phyloP scores from a whole-genome alignment of 2,888 invertebrate genomes.

The Cheilosia scutellata region DNA sequence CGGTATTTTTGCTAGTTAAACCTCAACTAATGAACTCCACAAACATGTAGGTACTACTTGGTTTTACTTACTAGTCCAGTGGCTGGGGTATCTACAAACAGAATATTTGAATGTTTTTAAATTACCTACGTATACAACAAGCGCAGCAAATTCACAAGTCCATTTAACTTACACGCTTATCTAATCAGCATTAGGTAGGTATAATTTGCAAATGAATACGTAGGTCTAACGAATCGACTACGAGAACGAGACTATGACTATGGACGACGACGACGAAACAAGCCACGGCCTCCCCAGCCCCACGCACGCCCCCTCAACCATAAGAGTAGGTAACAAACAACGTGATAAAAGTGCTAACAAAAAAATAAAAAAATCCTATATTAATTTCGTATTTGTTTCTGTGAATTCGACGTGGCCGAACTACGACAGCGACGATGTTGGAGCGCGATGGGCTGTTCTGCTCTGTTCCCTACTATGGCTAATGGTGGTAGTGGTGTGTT shows the following conservation, averaged over 20 bases:
- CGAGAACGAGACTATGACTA: constrained; percentile 1
- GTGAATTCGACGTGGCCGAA: constrained; percentile 75
- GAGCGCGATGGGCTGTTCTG: constrained; percentile 2
- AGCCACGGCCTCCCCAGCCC: not conserved
- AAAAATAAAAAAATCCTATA: constrained; percentile 9
- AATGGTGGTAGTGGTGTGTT: constrained; percentile 21
- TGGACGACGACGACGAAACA: constrained; percentile 6
- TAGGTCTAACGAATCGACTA: constrained; percentile 25
- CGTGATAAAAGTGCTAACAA: constrained; percentile 43
- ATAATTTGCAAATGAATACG: constrained; percentile 37
- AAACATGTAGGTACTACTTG: no score
- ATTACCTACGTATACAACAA: not conserved
- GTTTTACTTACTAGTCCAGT: no score
- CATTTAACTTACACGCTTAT: constrained; percentile 35
- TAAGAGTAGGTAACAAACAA: constrained; percentile 12
- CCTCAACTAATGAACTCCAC: no score
- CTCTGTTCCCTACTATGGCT: not conserved
- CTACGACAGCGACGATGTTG: constrained; percentile 42
- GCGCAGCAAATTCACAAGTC: constrained; percentile 14
- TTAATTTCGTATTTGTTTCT: constrained; percentile 20
- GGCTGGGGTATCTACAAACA: not conserved
- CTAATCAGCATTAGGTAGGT: constrained; percentile 43
- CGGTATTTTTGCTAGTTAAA: not conserved
- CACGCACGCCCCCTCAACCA: not conserved
- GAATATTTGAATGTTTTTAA: not conserved